Base-by-base conservation (phyloP, 2,113 vertebrate genomes). In the Cathartes aura region DNA sequence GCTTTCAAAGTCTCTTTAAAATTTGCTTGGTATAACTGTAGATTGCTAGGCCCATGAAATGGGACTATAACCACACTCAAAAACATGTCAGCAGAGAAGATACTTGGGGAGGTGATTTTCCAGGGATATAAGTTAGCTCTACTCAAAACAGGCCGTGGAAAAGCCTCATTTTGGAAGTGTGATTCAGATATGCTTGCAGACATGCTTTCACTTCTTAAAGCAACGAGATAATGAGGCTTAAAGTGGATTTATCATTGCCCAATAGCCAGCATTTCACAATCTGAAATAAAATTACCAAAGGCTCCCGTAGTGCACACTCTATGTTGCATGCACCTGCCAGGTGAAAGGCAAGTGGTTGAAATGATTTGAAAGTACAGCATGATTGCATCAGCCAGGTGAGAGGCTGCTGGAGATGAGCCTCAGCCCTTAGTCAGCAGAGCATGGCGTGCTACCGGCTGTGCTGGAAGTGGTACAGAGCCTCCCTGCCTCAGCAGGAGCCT, bases 351-450 rank as follows among this genome's bases (percentile, higher is more conserved):
- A 66, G 56, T 27, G 56, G 70, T 5, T 95, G 93, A 68, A 82
- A 75, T 36, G 32, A 80, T 74, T 95, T 96, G 92, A 72, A 79
- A 87, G 73, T 29, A 47, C 7, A 15, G 38, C 1, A 17, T 58
- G 91, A 88, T 97, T 97, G 78, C 93, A 96, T 96, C 95, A 97
- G 94, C 74, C 82, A 78, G 71, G 84, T 92, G 67, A 88, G 81
- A 94, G 59, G 27, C 84, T 94, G 78, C 76, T 85, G 84, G 66
- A 79, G 76, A 50, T 16, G 66, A 91, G 53, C 45, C 71, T 67
- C 87, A 80, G 88, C 38, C 70, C 90, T 97, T 90, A 97, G 85
- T 97, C 95, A 95, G 92, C 84, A 90, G 42, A 76, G 29, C 0
- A 0, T 53, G 78, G 73, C 1, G 7, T 80, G 93, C 45, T 48